These are phyloP conservation scores for Hyposoter dolosus DNA, from an alignment of 2,888 invertebrate genomes.

Conservation along the genomic window DNA sequence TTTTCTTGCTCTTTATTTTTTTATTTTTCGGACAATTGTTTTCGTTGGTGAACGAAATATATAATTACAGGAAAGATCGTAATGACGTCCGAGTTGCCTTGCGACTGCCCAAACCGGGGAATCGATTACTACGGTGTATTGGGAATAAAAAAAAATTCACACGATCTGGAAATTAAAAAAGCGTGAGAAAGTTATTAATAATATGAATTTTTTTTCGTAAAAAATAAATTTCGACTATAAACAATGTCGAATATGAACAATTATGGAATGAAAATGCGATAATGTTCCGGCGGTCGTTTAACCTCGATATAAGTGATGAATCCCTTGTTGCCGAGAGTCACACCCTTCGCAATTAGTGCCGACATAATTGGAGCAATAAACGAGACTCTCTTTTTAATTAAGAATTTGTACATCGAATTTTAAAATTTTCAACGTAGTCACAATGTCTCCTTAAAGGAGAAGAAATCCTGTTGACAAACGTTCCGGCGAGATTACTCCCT, in stretches of 20 bases:
- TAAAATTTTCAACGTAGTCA: not conserved
- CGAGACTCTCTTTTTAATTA: conserved; percentile 46
- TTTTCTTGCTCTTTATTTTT: not conserved
- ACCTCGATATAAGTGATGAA: conserved; percentile 61
- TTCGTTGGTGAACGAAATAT: not conserved
- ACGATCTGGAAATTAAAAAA: conserved; percentile 89
- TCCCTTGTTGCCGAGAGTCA: conserved; percentile 50
- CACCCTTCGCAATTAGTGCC: conserved; percentile 48
- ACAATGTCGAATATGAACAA: not conserved
- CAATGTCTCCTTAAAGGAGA: too few relatives aligned
- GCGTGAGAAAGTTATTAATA: conserved; percentile 85
- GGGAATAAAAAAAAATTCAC: conserved; percentile 88
- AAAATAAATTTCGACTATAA: not conserved
- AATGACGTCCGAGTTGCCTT: conserved; percentile 52
- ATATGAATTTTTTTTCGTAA: not conserved
- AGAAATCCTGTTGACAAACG: not conserved
- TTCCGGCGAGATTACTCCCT: not conserved
- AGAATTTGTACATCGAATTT: not conserved
- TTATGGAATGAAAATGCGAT: conserved; percentile 1
- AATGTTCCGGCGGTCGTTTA: conserved; percentile 19
- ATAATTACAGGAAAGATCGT: not conserved
- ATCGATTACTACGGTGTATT: conserved; percentile 93
- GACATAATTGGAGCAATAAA: conserved; percentile 51
- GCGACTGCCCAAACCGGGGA: conserved; percentile 85
- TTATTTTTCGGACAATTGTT: not conserved